Conservation (phyloP, 2,797 vertebrate genomes). For the Heterohyrax brucei region DNA sequence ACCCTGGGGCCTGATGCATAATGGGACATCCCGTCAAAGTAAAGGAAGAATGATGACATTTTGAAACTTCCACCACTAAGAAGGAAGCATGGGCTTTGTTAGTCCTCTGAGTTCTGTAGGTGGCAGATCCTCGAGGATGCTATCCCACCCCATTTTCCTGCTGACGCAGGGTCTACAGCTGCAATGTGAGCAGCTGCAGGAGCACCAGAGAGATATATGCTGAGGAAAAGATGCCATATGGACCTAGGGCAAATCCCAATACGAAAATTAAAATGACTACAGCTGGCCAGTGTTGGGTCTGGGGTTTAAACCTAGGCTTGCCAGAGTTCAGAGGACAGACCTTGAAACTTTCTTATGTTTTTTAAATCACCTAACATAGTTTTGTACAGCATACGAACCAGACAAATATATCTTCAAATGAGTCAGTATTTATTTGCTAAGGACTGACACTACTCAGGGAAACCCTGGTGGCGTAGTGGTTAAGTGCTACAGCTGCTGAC, state of each 20-base stretch:
- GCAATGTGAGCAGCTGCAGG: background rate
- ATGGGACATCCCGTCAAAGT: background rate
- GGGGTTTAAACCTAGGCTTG: background rate
- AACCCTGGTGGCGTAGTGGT: too few relatives aligned
- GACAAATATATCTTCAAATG: background rate
- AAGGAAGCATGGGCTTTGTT: background rate
- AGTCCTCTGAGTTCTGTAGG: background rate
- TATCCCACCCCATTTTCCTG: background rate
- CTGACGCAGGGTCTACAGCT: background rate
- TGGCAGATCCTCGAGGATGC: background rate
- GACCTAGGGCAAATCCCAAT: background rate
- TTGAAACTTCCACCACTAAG: background rate
- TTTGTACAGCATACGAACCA: background rate
- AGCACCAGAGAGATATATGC: background rate
- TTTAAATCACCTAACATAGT: background rate
- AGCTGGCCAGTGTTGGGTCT: background rate
- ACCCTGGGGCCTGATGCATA: background rate
- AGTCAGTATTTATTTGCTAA: background rate
- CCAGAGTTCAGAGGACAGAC: background rate
- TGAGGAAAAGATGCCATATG: background rate
- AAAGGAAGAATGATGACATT: background rate
- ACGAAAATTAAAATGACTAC: constrained; percentile 20
- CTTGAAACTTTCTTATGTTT: background rate
- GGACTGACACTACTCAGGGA: background rate
- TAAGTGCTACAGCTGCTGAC: too few relatives aligned